Conservation (phyloP, 2,113 vertebrate genomes). For the Dolichallabes microphthalmus region DNA sequence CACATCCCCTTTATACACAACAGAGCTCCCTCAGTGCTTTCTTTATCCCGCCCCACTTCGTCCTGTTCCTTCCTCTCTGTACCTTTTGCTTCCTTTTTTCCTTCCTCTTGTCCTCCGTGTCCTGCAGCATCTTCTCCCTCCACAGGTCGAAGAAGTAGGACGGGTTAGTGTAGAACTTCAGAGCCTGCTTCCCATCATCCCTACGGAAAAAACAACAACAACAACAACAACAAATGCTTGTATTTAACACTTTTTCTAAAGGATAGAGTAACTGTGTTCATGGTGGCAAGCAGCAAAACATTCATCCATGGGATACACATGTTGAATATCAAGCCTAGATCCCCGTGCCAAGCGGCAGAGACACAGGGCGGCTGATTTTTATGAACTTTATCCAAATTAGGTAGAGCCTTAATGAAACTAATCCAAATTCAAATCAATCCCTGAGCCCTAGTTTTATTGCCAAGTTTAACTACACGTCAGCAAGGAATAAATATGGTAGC, state of each 20-base stretch:
- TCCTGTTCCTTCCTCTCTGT: slow-evolving; percentile 31
- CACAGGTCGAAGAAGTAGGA: slow-evolving; percentile 98
- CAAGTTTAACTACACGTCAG: neutral
- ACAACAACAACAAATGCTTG: neutral
- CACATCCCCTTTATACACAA: neutral
- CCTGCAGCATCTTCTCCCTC: slow-evolving; percentile 99
- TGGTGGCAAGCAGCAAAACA: neutral
- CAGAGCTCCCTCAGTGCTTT: neutral
- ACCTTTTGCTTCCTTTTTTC: slow-evolving; percentile 98
- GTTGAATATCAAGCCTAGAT: neutral
- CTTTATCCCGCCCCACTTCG: neutral
- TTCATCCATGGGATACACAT: neutral
- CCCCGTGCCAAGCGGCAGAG: neutral
- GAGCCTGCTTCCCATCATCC: slow-evolving; percentile 94
- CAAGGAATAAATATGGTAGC: neutral
- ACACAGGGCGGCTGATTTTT: neutral
- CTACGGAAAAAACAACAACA: slow-evolving; percentile 73
- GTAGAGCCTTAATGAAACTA: neutral
- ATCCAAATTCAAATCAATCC: neutral
- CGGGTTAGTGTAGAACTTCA: slow-evolving; percentile 98
- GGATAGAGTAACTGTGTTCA: neutral
- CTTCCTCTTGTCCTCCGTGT: slow-evolving; percentile 97
- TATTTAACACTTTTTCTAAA: neutral
- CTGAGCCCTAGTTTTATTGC: neutral
- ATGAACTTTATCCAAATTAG: neutral